A percentile compares a stretch with the other conserved stretches of the same genome.
These are phyloP conservation scores for Salticus scenicus DNA, from an alignment of 2,888 invertebrate genomes.

Conservation along the genomic window DNA sequence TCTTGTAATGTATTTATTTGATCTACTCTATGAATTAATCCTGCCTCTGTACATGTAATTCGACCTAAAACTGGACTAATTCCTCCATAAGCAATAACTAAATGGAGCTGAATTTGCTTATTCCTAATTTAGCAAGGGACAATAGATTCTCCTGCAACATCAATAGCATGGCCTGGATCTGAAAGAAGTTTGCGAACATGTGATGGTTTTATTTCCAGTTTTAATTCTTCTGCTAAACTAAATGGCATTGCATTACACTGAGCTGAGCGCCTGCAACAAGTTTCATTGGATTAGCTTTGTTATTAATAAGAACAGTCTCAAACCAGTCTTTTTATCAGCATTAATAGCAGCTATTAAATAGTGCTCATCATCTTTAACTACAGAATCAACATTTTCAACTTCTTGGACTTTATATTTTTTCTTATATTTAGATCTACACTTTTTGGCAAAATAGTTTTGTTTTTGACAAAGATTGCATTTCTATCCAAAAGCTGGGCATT, in stretches of 20 bases:
- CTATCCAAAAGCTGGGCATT: background rate
- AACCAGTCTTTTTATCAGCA: background rate
- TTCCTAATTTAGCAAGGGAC: background rate
- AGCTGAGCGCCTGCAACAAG: too few species aligned
- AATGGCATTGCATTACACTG: too few species aligned
- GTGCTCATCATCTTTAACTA: background rate
- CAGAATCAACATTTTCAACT: background rate
- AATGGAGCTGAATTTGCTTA: background rate
- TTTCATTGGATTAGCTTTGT: too few species aligned
- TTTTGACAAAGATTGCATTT: background rate
- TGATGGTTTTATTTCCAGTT: too few species aligned
- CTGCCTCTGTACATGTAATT: too few species aligned
- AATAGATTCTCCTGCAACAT: background rate
- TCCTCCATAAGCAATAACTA: too few species aligned
- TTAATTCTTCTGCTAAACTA: too few species aligned
- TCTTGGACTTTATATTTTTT: background rate
- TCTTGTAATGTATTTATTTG: too few species aligned
- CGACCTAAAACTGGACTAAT: too few species aligned
- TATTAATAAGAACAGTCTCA: too few species aligned
- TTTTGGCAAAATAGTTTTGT: background rate
- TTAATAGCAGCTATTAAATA: background rate
- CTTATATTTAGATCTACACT: background rate
- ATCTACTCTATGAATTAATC: too few species aligned
- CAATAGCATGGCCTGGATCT: background rate
- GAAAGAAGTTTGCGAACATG: too few species aligned